Evolutionary conservation across 2,797 vertebrate genomes (phyloP), one percentile per base, ranked within the genome.

Genomic region (Coreius guichenoti): DNA sequence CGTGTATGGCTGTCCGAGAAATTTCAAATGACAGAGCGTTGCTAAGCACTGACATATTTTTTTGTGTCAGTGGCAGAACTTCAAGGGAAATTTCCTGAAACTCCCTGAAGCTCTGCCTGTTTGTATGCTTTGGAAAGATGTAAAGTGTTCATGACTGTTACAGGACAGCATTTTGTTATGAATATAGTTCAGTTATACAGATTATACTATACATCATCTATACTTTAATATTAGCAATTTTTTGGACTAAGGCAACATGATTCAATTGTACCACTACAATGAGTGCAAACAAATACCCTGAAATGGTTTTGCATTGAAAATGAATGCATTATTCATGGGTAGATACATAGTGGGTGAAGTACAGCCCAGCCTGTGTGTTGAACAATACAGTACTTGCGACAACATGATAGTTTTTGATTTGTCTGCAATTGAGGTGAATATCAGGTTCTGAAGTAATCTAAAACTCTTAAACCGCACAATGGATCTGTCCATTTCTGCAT

Each of bases 241-340:
- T 82, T 68, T 86, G 33, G 63, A 86, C 87, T 51, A 86, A 74
- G 43, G 67, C 79, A 75, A 65, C 58, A 67, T 68, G 29, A 88
- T 88, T 75, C 54, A 68, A 63, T 69, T 67, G 36, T 77, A 51
- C 29, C n/a, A n/a, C 23, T 12, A 68, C 76, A 69, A 43, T 83
- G 47, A 83, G 49, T 80, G 43, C 67, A 82, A 87, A 81, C 80
- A 49, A 88, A 86, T 86, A 78, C 14, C 72, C 19, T 43, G 56
- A 47, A 31, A 43, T 23, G 65, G 69, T 81, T 88, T n/a, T n/a
- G n/a, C n/a, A n/a, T n/a, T n/a, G n/a, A n/a, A n/a, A n/a, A n/a
- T 80, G 69, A 86, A 89, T 87, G 77, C 80, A 90, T 91, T 87
- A 89, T 89, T 88, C 78, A 88, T 90, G 82, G 26, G 76, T 58